Percentiles rank a stretch among this genome's conserved stretches.
Conservation (phyloP, 2,113 vertebrate genomes). For the Sphyrna mokarran region DNA sequence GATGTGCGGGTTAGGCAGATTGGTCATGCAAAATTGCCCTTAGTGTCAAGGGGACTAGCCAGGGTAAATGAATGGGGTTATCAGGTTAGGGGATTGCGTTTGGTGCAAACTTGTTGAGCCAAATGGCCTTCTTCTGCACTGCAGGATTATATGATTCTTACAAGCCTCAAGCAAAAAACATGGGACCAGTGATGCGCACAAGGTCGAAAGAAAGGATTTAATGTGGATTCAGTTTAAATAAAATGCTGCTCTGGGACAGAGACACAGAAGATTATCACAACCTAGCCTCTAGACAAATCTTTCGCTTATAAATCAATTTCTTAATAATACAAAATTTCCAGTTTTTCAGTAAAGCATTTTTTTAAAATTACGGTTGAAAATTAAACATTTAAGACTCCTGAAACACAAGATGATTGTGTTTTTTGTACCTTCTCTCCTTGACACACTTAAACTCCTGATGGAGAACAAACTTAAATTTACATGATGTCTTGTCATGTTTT, state of each 20-base stretch:
- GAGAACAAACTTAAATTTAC: not conserved
- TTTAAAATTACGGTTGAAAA: not conserved
- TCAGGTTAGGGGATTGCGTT: too few species aligned
- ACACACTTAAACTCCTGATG: not conserved
- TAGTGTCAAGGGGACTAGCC: too few species aligned
- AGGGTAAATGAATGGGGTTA: too few species aligned
- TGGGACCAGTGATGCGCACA: not conserved
- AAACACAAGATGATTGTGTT: not conserved
- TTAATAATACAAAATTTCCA: not conserved
- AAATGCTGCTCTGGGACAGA: not conserved
- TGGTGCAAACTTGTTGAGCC: too few species aligned
- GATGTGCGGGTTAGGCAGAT: too few species aligned
- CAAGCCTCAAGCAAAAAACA: not conserved
- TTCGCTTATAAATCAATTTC: not conserved
- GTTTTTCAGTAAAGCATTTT: not conserved
- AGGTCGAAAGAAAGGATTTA: not conserved
- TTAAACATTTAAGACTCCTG: not conserved
- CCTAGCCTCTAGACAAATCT: not conserved
- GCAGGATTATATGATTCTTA: not conserved
- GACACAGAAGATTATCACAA: not conserved
- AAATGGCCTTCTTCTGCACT: too few species aligned
- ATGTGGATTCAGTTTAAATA: not conserved
- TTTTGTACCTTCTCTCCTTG: not conserved
- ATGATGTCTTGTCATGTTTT: not conserved
- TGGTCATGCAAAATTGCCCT: too few species aligned